Conservation (phyloP, 2,113 vertebrate species). For the Lepisosteus osseus region DNA sequence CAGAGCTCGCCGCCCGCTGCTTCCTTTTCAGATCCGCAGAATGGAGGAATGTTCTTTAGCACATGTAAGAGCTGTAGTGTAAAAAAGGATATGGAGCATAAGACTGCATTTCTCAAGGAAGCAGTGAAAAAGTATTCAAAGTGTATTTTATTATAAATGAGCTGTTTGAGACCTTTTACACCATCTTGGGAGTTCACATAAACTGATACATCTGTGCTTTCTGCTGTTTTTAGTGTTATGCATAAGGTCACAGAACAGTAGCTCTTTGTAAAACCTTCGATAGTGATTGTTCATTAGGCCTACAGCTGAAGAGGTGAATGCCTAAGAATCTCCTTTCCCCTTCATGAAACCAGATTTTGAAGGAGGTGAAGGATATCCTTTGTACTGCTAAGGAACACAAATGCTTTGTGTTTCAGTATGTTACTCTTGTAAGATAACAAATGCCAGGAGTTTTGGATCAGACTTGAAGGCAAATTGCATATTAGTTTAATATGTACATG, state of each 20-base stretch:
- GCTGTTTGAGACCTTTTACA: neutral
- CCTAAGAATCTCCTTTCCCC: neutral
- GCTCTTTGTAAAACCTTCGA: neutral
- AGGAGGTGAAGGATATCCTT: neutral
- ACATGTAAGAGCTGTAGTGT: too few species aligned
- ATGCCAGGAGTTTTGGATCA: neutral
- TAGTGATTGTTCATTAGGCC: conserved; percentile 2
- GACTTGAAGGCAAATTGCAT: neutral
- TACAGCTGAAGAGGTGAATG: neutral
- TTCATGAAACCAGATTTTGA: neutral
- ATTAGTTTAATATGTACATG: neutral
- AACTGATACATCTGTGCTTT: neutral
- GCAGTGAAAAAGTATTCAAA: too few species aligned
- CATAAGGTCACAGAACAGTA: conserved; percentile 2
- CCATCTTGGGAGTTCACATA: neutral
- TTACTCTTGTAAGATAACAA: neutral
- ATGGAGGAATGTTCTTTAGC: too few species aligned
- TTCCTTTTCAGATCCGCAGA: too few species aligned
- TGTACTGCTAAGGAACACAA: neutral
- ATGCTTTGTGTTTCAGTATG: neutral
- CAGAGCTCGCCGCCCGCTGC: too few species aligned
- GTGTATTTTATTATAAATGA: neutral
- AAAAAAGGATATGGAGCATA: too few species aligned
- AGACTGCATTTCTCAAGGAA: too few species aligned
- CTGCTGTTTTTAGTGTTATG: neutral